Percentiles rank a stretch among this genome's conserved stretches.
Evolutionary conservation across 2,888 invertebrate species (phyloP).

Genomic region (Idaea biselata): DNA sequence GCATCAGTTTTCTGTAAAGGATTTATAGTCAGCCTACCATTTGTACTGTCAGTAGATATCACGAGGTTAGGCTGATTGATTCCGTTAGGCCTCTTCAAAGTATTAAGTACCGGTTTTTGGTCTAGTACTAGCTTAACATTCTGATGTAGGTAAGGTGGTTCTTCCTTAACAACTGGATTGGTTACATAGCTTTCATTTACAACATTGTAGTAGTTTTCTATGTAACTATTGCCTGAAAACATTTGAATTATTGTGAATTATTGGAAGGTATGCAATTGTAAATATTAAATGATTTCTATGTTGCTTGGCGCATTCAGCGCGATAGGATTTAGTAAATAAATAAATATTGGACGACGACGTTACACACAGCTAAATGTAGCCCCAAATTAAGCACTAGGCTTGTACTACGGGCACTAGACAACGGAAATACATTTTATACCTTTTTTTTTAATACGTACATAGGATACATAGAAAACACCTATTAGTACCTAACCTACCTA

Average conservation of each 20-base stretch:
- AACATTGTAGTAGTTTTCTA: conserved; percentile 64
- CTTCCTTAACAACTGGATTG: conserved; percentile 40
- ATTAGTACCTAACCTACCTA: too few relatives aligned
- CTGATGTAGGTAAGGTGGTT: conserved; percentile 38
- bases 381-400: too few relatives aligned
- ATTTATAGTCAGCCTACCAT: conserved; percentile 53
- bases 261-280: not conserved
- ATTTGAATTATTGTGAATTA: conserved; percentile 2
- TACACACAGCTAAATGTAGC: too few relatives aligned
- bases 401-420: too few relatives aligned
- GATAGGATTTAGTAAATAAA: too few relatives aligned
- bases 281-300: too few relatives aligned
- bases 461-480: too few relatives aligned
- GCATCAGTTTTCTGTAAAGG: conserved; percentile 41
- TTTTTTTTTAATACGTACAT: too few relatives aligned
- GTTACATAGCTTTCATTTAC: conserved; percentile 57
- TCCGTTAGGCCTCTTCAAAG: conserved; percentile 46
- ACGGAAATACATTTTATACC: too few relatives aligned
- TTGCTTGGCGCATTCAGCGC: too few relatives aligned
- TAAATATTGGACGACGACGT: too few relatives aligned
- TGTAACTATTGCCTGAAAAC: conserved; percentile 48
- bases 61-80: conserved; percentile 37
- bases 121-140: conserved; percentile 50
- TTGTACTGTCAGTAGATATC: conserved; percentile 53
- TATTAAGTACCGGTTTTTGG: conserved; percentile 54